Evolutionary conservation across 2,888 invertebrate genomes (phyloP).

Genomic region (Sphaeridia pumilis): DNA sequence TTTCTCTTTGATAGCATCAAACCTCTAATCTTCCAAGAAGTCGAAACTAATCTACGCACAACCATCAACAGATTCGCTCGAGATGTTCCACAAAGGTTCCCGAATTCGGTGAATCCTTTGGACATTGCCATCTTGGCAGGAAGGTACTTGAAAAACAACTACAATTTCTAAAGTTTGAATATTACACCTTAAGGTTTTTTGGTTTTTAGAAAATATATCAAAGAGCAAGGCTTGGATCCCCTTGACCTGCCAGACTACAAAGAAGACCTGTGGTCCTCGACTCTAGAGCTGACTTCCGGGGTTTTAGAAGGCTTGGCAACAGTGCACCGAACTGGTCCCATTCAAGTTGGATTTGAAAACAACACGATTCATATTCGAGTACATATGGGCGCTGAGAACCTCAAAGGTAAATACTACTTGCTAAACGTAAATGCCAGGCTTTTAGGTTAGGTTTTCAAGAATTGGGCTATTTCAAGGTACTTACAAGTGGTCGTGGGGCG

Average conservation of each 20-base stretch:
- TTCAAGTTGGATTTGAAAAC: conserved; percentile 55
- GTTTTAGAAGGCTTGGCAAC: conserved; percentile 68
- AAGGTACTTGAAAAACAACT: conserved; percentile 36
- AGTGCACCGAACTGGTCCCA: conserved; percentile 68
- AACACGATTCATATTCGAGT: conserved; percentile 55
- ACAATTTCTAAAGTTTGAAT: not conserved
- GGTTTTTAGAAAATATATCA: conserved; percentile 50
- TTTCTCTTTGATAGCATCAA: conserved; percentile 78
- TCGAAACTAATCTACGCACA: conserved; percentile 45
- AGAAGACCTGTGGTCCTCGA: conserved; percentile 22
- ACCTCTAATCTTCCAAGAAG: conserved; percentile 59
- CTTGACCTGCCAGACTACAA: conserved; percentile 48
- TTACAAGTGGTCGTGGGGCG: conserved; percentile 36
- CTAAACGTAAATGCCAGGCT: not conserved
- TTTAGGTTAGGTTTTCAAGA: too few species aligned
- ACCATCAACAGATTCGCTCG: conserved; percentile 63
- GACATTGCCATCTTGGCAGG: conserved; percentile 69
- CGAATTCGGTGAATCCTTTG: conserved; percentile 72
- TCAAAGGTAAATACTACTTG: conserved; percentile 55
- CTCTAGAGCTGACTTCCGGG: conserved; percentile 56
- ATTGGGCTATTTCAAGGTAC: too few species aligned
- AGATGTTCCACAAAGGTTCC: conserved; percentile 59
- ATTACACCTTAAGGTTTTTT: too few species aligned
- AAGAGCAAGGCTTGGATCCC: conserved; percentile 58
- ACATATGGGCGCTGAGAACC: conserved; percentile 66